phyloP scores from a whole-genome alignment of 2,888 invertebrate species.

The Sycophila texana region DNA sequence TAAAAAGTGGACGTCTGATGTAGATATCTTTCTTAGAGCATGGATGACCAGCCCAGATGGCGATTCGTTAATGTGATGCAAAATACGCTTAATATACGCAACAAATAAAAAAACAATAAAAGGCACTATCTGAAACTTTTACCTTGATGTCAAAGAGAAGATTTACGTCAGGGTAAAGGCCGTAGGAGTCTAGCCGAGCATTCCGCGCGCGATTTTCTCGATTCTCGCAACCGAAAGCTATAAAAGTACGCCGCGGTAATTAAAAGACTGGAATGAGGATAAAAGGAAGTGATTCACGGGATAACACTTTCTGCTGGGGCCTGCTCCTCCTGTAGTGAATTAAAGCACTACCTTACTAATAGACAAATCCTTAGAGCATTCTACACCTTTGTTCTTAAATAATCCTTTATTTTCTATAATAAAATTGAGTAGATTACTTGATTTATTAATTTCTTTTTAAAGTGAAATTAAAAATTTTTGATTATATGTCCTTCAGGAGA shows the following conservation, averaged over 20 bases:
- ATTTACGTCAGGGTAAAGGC: constrained; percentile 36
- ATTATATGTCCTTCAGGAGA: too few species aligned
- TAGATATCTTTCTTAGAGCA: background rate
- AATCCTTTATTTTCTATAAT: too few species aligned
- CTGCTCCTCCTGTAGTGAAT: too few species aligned
- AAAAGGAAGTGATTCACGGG: constrained; percentile 56
- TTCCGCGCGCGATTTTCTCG: constrained; percentile 48
- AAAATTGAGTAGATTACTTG: too few species aligned
- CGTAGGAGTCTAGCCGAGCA: constrained; percentile 11
- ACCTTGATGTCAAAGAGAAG: constrained; percentile 38
- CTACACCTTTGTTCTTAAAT: too few species aligned
- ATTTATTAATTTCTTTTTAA: too few species aligned
- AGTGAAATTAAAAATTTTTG: too few species aligned
- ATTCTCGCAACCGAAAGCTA: constrained; percentile 52
- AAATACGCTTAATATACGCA: constrained; percentile 15
- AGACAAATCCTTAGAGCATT: too few species aligned
- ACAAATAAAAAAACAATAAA: constrained; percentile 1
- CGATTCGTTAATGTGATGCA: constrained; percentile 45
- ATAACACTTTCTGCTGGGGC: constrained; percentile 31
- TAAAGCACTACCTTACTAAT: too few species aligned
- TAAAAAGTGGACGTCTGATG: too few species aligned
- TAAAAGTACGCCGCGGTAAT: constrained; percentile 53
- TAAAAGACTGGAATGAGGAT: constrained; percentile 47
- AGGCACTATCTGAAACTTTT: constrained; percentile 3
- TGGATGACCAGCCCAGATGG: background rate